A percentile compares a stretch with the other conserved stretches of the same genome.
These are phyloP conservation scores for Coptodon rendalli DNA, from an alignment of 2,113 vertebrate species.

Conservation along the genomic window DNA sequence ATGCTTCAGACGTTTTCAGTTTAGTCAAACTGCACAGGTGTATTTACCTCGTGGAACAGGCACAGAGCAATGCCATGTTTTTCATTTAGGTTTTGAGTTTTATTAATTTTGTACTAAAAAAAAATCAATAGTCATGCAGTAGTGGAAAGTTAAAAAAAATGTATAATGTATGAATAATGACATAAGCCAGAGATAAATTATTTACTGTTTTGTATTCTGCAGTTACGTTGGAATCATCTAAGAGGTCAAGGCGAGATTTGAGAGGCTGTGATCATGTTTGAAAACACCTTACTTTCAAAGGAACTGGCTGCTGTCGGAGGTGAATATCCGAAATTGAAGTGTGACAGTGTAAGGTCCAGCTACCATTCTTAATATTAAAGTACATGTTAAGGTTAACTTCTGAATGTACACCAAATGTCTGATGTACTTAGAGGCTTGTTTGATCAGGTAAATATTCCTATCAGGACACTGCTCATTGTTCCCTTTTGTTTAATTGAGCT, in stretches of 20 bases:
- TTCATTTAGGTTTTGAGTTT: not conserved
- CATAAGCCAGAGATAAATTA: not conserved
- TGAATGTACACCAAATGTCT: not conserved
- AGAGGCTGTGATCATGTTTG: not conserved
- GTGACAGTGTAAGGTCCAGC: not conserved
- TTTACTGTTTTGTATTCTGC: not conserved
- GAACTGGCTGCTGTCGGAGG: not conserved
- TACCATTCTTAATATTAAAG: not conserved
- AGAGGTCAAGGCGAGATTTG: not conserved
- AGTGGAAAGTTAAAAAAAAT: not conserved
- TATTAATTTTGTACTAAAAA: not conserved
- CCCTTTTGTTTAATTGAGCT: not conserved
- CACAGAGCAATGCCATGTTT: not conserved
- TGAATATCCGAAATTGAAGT: not conserved
- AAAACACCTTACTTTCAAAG: constrained; percentile 3
- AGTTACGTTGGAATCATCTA: not conserved
- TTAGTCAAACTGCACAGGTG: not conserved
- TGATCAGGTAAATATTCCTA: not conserved
- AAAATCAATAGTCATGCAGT: not conserved
- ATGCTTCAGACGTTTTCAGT: not conserved
- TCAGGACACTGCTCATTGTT: not conserved
- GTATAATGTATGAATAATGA: not conserved
- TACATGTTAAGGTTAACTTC: not conserved
- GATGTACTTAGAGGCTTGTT: not conserved
- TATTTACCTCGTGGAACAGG: not conserved